Base-by-base conservation (phyloP, 2,113 vertebrate genomes). In the Athene noctua region DNA sequence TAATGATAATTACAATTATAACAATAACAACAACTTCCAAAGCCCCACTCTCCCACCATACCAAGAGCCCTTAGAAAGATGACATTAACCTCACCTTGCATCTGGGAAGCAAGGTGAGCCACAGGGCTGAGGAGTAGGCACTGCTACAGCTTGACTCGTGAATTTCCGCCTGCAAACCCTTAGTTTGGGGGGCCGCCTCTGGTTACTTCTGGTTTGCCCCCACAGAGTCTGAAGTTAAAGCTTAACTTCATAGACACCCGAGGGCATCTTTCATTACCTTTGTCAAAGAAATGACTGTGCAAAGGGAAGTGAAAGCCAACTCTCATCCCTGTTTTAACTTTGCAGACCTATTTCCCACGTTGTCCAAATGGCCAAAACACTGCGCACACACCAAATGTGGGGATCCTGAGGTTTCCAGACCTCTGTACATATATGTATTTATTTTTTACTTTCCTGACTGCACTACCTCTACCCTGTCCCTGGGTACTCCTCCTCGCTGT, bases 371-470 rank as follows among this genome's bases (percentile, higher is more conserved):
- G 22, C 30, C 68, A 46, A 58, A 89, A 61, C 7, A 42, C 18
- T 2, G 21, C 0, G 7, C 17, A 4, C 42, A 55, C 18, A 25
- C 9, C 52, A n/a, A 26, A 58, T 1, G 3, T 18, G 21, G 23
- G 16, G 62, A 75, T 9, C 34, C 13, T 13, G 36, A 84, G 13
- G 16, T 36, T 94, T 81, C 44, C 2, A 4, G n/a, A 92, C 30
- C 22, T 40, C 26, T 51, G 17, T 5, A 55, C 0, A 0, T 23
- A 13, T 32, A 55, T 0, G 0, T 23, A 13, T n/a, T 49, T 79
- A 49, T 51, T 66, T 47, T 30, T 22, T 32, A 46, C 29, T 6
- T 72, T 79, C 13, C 58, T 13, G 23, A 34, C 49, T 68, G 65
- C 11, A 15, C 17, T 42, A 38, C 17, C 11, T 72, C 40, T 23